Base-by-base conservation (phyloP, 2,888 invertebrate genomes). In the Drosophila paramelanica region DNA sequence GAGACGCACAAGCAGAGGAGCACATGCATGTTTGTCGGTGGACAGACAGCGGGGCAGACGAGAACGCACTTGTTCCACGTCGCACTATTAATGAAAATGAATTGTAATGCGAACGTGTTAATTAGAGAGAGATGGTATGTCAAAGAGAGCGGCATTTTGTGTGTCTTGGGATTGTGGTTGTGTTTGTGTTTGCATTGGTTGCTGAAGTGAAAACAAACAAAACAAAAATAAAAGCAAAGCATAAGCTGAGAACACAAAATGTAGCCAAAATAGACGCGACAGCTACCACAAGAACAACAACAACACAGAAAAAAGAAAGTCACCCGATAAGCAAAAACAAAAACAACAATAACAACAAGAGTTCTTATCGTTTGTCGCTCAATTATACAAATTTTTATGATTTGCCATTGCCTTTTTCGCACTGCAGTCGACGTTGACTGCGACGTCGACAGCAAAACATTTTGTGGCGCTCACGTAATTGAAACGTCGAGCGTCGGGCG, bases 51-150 rank as follows among this genome's bases (percentile, higher is more conserved):
- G 72, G 71, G 58, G 53, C 64, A 58, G 65, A 65, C 47, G 47
- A 23, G 46, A 51, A 47, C 60, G 61, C 73, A 81, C 81, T 77
- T 81, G 73, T 73, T 77, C 73, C 81, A 77, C 77, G 81, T 73
- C 81, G 61, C 49, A 65, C 77, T 79, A 79, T 83, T 88, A 86
- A 88, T 88, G 83, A 81, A 88, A 88, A 82, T 68, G 58, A 88
- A 88, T 79, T 82, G 81, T 75, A 82, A 86, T 75, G 67, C 64
- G 67, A 81, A 76, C 80, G 83, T 79, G 89, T 68, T 88, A 86
- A 86, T 88, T 82, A 76, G 65, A 76, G 49, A 55, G 62, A 76
- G 49, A 56, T 52, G 11, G 36, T 46, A 39, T 17, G 23, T 23
- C 17, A 52, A 50, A 68, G 70, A 67, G 67, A 62, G 61, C 52